Evolutionary conservation across 1,140 invertebrate genomes (phyloP), one percentile per base, ranked within the genome.

Genomic region (Dufourea novaeangliae): DNA sequence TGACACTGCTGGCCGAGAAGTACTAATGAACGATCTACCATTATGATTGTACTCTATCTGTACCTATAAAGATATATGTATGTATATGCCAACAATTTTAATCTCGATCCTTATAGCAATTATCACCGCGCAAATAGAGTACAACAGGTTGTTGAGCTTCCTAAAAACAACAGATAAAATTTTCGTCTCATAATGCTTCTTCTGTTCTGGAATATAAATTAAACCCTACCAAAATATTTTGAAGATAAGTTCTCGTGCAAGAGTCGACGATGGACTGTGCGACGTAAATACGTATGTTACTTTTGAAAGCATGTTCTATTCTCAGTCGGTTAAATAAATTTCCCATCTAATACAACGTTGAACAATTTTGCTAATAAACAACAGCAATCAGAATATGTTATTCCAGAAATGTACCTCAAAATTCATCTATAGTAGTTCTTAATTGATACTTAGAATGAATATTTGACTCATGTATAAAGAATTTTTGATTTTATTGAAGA

Each of bases 241-340:
- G n/a, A 56, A 56, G 11, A 37, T 17, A 69, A 41, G 46, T 82
- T 67, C 74, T 74, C 81, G 79, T 67, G 25, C 44, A 77, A 39
- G 44, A 14, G 37, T 57, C 57, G 77, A 73, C 64, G 73, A 57
- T 63, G 69, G 79, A 85, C 82, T 82, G 83, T 85, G 54, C 79
- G 83, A 78, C 84, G 83, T 83, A 64, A 73, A 82, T 78, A 68
- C 50, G 62, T 78, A 68, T 41, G 62, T 37, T 78, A 64, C 59
- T 61, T 6, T 59, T n/a, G 17, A 27, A 29, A 37, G 50, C 10
- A 54, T 44, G 39, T 10, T 52, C 0, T 46, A 10, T 44, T 1
- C 39, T 22, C 20, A 3, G 17, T 37, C 39, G 7, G n/a, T 27
- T 67, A 17, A n/a, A 52, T 25, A 39, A 39, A 22, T 29, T 54